phyloP scores from a whole-genome alignment of 2,888 invertebrate genomes.

The Trisateles emortualis region DNA sequence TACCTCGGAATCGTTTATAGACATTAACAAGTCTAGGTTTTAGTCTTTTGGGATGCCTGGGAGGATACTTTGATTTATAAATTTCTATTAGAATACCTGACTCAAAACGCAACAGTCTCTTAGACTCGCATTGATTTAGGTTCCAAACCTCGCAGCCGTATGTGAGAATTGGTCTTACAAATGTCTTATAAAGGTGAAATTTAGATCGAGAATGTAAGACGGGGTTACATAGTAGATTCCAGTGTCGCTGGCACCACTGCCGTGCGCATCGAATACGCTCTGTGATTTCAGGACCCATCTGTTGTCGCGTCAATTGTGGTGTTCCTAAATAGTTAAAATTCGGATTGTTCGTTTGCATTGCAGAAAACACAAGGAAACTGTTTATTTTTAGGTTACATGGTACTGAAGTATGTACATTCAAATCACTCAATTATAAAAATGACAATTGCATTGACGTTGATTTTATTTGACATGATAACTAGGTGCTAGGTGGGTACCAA shows the following conservation, averaged over 20 bases:
- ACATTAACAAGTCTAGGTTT: constrained; percentile 48
- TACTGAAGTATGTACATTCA: no score
- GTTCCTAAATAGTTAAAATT: constrained; percentile 45
- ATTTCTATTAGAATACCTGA: constrained; percentile 57
- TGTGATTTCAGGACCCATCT: constrained; percentile 55
- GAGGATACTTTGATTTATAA: constrained; percentile 62
- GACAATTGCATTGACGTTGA: no score
- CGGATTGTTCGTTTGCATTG: constrained; percentile 33
- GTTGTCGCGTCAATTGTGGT: constrained; percentile 43
- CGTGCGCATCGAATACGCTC: constrained; percentile 62
- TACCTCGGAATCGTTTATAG: constrained; percentile 50
- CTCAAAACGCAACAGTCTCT: constrained; percentile 60
- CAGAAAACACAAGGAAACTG: constrained; percentile 2
- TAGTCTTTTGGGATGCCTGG: constrained; percentile 54
- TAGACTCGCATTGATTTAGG: constrained; percentile 42
- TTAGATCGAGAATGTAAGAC: constrained; percentile 52
- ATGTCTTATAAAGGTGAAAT: constrained; percentile 61
- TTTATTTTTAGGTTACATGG: no score
- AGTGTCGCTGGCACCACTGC: constrained; percentile 59
- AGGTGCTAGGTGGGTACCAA: no score
- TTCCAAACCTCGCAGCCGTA: constrained; percentile 72
- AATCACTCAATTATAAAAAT: not conserved
- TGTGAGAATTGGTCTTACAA: constrained; percentile 66
- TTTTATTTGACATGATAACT: no score
- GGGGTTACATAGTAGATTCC: constrained; percentile 52